A percentile compares a stretch with the other conserved stretches of the same genome.
Evolutionary conservation across 2,797 vertebrate genomes (phyloP).

Genomic region (Heteromormyrus szaboi): DNA sequence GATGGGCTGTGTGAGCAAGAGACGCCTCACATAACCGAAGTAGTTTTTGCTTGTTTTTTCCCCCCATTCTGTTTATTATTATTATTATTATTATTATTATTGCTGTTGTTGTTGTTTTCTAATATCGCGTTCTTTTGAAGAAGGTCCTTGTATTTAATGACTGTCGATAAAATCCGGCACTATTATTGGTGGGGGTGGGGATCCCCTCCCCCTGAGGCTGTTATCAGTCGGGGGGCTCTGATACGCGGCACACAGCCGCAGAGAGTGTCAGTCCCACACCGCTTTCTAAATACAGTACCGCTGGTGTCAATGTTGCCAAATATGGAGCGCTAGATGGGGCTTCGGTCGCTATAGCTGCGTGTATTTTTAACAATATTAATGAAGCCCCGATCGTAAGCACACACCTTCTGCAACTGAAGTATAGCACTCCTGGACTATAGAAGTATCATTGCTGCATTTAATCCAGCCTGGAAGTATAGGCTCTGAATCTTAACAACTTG

Average conservation of each 20-base stretch:
- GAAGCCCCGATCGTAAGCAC: not conserved
- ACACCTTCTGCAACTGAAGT: not conserved
- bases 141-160: not conserved
- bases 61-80: not conserved
- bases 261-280: not conserved
- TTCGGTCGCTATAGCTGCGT: not conserved
- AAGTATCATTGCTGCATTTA: not conserved
- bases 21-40: not conserved
- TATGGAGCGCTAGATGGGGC: not conserved
- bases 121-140: not conserved
- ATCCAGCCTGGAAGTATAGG: not conserved
- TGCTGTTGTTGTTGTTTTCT: not conserved
- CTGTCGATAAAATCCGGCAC: not conserved
- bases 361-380: slow-evolving; percentile 24
- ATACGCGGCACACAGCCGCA: not conserved
- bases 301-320: slow-evolving; percentile 17
- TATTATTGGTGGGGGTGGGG: not conserved
- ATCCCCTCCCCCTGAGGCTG: not conserved
- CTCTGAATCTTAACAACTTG: not conserved
- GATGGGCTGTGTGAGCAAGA: not conserved
- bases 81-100: not conserved
- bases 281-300: slow-evolving; percentile 15
- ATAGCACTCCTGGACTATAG: not conserved
- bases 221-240: not conserved
- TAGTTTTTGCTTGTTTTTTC: not conserved